Evolutionary conservation across 2,888 invertebrate species (phyloP).

Genomic region (Folsomia candida): DNA sequence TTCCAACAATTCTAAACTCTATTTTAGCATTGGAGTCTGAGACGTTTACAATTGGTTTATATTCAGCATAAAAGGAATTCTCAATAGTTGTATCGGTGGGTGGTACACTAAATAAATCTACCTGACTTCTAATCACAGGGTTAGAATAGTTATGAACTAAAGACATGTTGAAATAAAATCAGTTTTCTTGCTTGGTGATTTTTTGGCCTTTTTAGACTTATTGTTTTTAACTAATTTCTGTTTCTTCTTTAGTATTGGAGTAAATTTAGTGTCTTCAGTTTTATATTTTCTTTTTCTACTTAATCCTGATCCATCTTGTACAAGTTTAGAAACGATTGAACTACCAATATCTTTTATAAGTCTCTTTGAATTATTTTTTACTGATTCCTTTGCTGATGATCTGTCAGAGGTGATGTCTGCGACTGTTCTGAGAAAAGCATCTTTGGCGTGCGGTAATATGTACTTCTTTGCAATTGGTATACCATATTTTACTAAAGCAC

Average conservation of each 20-base stretch:
- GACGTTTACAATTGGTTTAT: slow-evolving; percentile 23
- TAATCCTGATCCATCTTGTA: slow-evolving; percentile 19
- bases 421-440: slow-evolving; percentile 7
- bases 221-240: not conserved
- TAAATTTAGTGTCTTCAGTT: no score
- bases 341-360: slow-evolving; percentile 3
- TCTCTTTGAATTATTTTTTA: slow-evolving; percentile 13
- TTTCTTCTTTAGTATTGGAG: not conserved
- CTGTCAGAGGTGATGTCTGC: slow-evolving; percentile 1
- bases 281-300: not conserved
- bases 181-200: not conserved
- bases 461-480: slow-evolving; percentile 19
- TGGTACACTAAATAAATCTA: slow-evolving; percentile 20
- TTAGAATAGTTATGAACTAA: slow-evolving; percentile 10
- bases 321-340: not conserved
- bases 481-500: slow-evolving; percentile 1
- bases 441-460: slow-evolving; percentile 18
- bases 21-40: slow-evolving; percentile 19
- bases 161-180: not conserved
- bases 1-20: slow-evolving; percentile 26
- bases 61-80: slow-evolving; percentile 18
- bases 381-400: not conserved
- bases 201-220: not conserved
- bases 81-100: slow-evolving; percentile 21
- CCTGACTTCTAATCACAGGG: slow-evolving; percentile 5